Base-by-base conservation (phyloP, 1,140 invertebrate genomes). In the Cotesia typhae region DNA sequence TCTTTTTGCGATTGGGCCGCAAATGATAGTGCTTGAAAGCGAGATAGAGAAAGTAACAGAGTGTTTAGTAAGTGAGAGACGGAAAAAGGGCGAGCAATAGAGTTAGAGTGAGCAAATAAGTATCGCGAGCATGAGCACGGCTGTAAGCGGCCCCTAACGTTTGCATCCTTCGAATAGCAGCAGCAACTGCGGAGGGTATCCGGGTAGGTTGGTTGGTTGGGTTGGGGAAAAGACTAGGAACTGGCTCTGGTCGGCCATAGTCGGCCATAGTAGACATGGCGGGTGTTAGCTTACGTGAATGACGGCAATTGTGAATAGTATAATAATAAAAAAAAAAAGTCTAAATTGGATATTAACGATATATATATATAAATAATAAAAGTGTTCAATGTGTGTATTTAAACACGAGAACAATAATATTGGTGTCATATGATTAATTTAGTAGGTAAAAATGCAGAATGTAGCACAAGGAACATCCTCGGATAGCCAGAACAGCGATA, bases 401-500 rank as follows among this genome's bases (percentile, higher is more conserved):
- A 70, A 85, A 77, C 84, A 87, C 86, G 84, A 83, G 82, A 86
- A 87, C 84, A 83, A 85, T 87, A 55, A 72, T 72, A 82, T 87
- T 85, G 84, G 87, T 89, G 88, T 89, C 87, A 86, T 88, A 89
- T 89, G 89, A 88, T 87, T 89, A 90, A 90, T 83, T 77, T 81
- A 80, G 82, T 89, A 89, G 89, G 89, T 89, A 91, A 93, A 94
- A 89, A 95, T 95, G 93, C 93, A 94, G 93, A 94, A 94, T 94
- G 92, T 93, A 90, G 91, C 90, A 91, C 91, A 92, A 90, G 89
- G 88, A 83, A 89, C 88, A 79, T 87, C 88, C 82, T 90, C 91
- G 89, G 92, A 93, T 90, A 92, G 90, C 88, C 89, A 91, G 89
- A 92, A 91, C 90, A 89, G 91, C 89, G 91, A 92, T 89, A 92